phyloP scores from a whole-genome alignment of 2,113 vertebrate genomes.

The Hydropotes inermis region DNA sequence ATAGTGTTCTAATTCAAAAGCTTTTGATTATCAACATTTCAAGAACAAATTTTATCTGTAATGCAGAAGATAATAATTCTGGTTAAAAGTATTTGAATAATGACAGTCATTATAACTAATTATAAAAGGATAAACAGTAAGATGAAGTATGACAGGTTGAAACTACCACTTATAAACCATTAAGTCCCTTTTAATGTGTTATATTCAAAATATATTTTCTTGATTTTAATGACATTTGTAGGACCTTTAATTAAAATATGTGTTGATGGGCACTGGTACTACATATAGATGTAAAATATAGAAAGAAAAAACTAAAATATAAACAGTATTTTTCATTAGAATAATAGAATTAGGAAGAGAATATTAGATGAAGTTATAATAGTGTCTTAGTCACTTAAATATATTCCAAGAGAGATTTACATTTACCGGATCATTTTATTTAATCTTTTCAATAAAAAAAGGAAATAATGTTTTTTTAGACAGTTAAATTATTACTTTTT shows the following conservation, averaged over 20 bases:
- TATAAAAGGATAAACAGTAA: slow-evolving; percentile 32
- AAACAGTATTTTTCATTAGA: neutral
- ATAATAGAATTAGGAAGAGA: neutral
- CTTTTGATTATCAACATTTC: neutral
- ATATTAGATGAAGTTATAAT: neutral
- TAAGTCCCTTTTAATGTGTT: slow-evolving; percentile 31
- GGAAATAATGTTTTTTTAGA: neutral
- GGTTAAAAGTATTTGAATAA: slow-evolving; percentile 27
- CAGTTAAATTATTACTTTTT: neutral
- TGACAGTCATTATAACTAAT: slow-evolving; percentile 20
- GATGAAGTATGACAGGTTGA: slow-evolving; percentile 11
- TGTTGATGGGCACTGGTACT: neutral
- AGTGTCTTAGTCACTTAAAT: neutral
- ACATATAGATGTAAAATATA: neutral
- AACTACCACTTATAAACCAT: slow-evolving; percentile 3
- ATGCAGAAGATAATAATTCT: slow-evolving; percentile 27
- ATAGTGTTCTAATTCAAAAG: slow-evolving; percentile 8
- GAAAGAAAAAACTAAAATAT: neutral
- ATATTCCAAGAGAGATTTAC: neutral
- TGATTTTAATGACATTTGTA: slow-evolving; percentile 26
- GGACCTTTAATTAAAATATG: slow-evolving; percentile 15
- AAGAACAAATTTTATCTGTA: neutral
- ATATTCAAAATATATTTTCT: slow-evolving; percentile 13
- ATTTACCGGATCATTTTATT: neutral
- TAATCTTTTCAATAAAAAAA: neutral